Percentiles rank a stretch among this genome's conserved stretches.
Evolutionary conservation across 1,140 invertebrate species (phyloP).

Genomic region (Aphaenogaster floridana): DNA sequence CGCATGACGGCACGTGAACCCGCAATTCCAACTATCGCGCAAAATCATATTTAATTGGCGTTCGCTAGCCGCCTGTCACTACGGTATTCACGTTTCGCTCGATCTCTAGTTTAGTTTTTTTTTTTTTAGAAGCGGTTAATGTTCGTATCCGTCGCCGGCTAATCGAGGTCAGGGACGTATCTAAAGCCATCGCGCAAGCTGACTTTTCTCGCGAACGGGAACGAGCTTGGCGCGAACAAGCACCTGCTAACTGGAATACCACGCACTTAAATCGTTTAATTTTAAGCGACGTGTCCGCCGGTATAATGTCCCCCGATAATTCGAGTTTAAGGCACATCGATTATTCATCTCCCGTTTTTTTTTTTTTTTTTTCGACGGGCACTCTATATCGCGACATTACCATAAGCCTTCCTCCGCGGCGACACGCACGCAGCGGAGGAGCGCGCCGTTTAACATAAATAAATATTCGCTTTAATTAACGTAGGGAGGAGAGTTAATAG

Average conservation of each 20-base stretch:
- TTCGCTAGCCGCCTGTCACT: conserved; percentile 14
- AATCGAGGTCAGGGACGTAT: conserved; percentile 59
- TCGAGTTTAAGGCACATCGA: not conserved
- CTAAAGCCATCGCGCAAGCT: conserved; percentile 3
- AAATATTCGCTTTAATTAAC: conserved; percentile 64
- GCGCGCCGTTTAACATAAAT: conserved; percentile 37
- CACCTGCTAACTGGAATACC: not conserved
- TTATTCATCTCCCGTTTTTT: not conserved
- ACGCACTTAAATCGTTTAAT: not conserved
- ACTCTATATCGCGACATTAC: not conserved
- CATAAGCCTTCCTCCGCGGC: not conserved
- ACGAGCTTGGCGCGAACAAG: not conserved
- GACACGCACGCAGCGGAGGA: not conserved
- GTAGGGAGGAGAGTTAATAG: conserved; percentile 28
- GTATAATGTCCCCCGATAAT: not conserved
- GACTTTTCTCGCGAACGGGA: conserved; percentile 31
- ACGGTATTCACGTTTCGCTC: conserved; percentile 32
- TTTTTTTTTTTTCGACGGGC: not conserved
- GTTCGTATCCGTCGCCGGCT: conserved; percentile 27
- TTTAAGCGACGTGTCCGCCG: not conserved
- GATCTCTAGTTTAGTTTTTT: not conserved
- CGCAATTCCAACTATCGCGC: conserved; percentile 22
- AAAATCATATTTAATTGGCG: conserved; percentile 51
- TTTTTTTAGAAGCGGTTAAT: not conserved
- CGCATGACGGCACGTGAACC: conserved; percentile 25